These are phyloP conservation scores for Nycticorax nycticorax DNA, from an alignment of 2,113 vertebrate species.

Conservation along the genomic window DNA sequence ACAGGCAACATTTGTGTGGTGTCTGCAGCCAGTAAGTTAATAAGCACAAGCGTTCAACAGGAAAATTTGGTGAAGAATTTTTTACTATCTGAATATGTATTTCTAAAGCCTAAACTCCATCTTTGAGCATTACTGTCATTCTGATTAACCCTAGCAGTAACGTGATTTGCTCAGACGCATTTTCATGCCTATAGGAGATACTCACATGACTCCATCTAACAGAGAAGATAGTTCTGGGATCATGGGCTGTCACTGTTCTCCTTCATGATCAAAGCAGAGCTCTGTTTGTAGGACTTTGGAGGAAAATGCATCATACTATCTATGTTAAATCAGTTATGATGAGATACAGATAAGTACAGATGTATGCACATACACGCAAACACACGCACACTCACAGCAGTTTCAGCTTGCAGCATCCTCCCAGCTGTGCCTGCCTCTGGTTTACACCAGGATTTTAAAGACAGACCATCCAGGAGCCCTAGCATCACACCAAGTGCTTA, in stretches of 20 bases:
- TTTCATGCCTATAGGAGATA: not conserved
- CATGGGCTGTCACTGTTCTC: not conserved
- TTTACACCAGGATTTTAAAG: not conserved
- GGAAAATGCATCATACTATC: not conserved
- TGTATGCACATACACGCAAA: not conserved
- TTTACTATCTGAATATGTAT: not conserved
- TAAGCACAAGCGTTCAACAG: rapidly evolving
- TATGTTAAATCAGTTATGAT: not conserved
- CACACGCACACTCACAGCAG: not conserved
- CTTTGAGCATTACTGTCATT: not conserved
- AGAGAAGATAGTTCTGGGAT: not conserved
- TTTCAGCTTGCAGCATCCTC: not conserved
- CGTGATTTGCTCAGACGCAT: not conserved
- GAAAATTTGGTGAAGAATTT: not conserved
- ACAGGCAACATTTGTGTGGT: not conserved
- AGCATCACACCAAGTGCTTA: not conserved
- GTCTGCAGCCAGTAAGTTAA: not conserved
- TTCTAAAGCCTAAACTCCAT: not conserved
- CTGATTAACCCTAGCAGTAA: not conserved
- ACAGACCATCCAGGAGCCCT: not conserved
- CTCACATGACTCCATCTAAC: not conserved
- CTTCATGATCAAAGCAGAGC: not conserved
- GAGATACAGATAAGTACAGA: not conserved
- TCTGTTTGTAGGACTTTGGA: not conserved
- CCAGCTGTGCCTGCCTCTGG: not conserved